These are phyloP conservation scores for Neodiprion lecontei DNA, from an alignment of 1,140 invertebrate species.

Conservation along the genomic window DNA sequence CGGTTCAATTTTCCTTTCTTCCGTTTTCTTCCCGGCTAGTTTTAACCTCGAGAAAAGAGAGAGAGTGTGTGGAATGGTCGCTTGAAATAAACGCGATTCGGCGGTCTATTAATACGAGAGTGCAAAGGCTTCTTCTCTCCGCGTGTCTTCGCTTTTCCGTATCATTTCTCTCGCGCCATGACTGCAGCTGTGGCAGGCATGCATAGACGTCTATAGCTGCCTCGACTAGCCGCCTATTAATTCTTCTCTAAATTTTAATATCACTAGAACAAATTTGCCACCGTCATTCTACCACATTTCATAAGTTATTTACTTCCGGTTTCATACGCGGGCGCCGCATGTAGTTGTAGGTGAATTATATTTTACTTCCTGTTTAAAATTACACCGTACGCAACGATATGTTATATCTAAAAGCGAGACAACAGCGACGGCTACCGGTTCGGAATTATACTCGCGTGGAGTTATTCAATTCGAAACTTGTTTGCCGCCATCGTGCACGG, in stretches of 20 bases:
- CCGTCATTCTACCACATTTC: too few relatives aligned
- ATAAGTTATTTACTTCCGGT: too few relatives aligned
- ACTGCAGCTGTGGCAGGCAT: neutral
- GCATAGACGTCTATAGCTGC: neutral
- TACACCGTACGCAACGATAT: too few relatives aligned
- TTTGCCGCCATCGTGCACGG: neutral
- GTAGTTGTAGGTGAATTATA: too few relatives aligned
- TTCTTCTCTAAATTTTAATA: neutral
- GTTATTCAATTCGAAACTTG: neutral
- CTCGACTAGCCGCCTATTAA: neutral
- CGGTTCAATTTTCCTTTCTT: neutral
- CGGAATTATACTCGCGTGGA: neutral
- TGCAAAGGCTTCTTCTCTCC: neutral
- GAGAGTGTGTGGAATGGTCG: neutral
- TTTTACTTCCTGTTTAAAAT: too few relatives aligned
- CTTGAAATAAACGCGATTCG: neutral
- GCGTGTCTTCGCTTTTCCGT: neutral
- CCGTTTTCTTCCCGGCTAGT: neutral
- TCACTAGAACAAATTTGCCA: too few relatives aligned
- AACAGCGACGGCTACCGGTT: too few relatives aligned
- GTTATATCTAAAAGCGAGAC: too few relatives aligned
- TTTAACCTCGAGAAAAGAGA: neutral
- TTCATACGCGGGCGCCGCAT: too few relatives aligned
- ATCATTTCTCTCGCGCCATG: neutral
- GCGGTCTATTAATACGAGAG: neutral